Conservation (phyloP, 2,113 vertebrate species). For the Daphoenositta chrysoptera region DNA sequence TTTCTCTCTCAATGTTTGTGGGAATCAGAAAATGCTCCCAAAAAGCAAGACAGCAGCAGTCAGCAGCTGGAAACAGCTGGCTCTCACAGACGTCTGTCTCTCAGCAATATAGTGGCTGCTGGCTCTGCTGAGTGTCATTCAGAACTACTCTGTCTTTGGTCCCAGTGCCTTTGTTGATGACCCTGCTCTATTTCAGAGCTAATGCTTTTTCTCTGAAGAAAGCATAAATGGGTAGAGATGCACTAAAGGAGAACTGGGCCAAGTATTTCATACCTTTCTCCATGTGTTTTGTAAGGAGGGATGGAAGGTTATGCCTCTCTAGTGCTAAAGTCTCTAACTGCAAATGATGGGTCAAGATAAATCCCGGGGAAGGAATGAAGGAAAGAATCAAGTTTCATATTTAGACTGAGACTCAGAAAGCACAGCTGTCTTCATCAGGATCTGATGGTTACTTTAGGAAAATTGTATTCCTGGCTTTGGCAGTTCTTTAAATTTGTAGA, state of each 20-base stretch:
- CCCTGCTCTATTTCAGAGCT: not conserved
- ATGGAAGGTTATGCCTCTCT: not conserved
- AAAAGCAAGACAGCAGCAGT: not conserved
- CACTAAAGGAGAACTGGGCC: not conserved
- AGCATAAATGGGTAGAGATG: not conserved
- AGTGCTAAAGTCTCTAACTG: not conserved
- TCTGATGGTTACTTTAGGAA: not conserved
- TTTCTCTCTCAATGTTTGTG: not conserved
- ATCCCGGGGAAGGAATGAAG: not conserved
- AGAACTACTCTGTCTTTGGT: not conserved
- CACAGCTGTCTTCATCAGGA: not conserved
- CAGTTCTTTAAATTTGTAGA: not conserved
- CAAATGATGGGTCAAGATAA: not conserved
- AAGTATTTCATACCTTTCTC: not conserved
- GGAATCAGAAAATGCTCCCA: not conserved
- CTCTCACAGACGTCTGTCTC: not conserved
- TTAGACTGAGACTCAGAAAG: not conserved
- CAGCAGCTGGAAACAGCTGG: slow-evolving; percentile 29
- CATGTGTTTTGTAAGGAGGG: not conserved
- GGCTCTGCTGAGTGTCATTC: not conserved
- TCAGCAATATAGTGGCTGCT: not conserved
- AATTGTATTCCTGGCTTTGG: not conserved
- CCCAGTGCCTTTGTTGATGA: not conserved
- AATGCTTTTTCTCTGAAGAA: not conserved
- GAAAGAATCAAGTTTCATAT: not conserved